These are phyloP conservation scores for Synanthedon formicaeformis DNA, from an alignment of 2,888 invertebrate genomes.

Conservation along the genomic window DNA sequence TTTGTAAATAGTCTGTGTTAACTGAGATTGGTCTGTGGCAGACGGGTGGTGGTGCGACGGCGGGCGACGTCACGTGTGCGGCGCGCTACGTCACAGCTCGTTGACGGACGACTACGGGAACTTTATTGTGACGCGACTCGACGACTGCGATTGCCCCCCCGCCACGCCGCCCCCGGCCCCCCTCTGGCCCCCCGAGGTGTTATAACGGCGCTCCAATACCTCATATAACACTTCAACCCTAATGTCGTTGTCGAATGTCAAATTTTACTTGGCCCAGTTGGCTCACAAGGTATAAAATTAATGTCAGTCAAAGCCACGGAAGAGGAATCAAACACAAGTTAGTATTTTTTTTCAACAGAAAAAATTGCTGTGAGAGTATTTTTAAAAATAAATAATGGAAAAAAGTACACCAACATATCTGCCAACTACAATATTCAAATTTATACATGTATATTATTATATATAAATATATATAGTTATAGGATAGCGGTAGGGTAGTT, in stretches of 20 bases:
- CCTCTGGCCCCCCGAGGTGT: slow-evolving; percentile 21
- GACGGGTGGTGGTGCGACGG: slow-evolving; percentile 48
- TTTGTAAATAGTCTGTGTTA: too few relatives aligned
- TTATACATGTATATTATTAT: not conserved
- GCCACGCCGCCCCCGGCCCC: slow-evolving; percentile 8
- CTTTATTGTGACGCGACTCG: slow-evolving; percentile 49
- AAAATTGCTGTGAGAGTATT: too few relatives aligned
- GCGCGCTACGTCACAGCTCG: slow-evolving; percentile 50
- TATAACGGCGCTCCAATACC: slow-evolving; percentile 2
- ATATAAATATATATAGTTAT: too few relatives aligned
- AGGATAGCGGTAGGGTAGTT: too few relatives aligned
- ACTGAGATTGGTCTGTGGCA: slow-evolving; percentile 9
- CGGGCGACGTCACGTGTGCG: slow-evolving; percentile 51
- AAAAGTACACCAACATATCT: slow-evolving; percentile 30
- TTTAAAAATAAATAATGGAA: too few relatives aligned
- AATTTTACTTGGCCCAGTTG: too few relatives aligned
- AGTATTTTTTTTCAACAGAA: too few relatives aligned
- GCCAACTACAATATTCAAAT: slow-evolving; percentile 19
- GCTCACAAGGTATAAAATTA: too few relatives aligned
- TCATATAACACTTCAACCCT: too few relatives aligned
- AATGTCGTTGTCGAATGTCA: too few relatives aligned
- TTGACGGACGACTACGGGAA: slow-evolving; percentile 68
- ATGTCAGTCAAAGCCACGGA: too few relatives aligned
- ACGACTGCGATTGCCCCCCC: slow-evolving; percentile 55
- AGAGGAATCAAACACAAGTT: too few relatives aligned